Evolutionary conservation across 1,140 invertebrate genomes (phyloP).

Genomic region (Drosophila takahashii): DNA sequence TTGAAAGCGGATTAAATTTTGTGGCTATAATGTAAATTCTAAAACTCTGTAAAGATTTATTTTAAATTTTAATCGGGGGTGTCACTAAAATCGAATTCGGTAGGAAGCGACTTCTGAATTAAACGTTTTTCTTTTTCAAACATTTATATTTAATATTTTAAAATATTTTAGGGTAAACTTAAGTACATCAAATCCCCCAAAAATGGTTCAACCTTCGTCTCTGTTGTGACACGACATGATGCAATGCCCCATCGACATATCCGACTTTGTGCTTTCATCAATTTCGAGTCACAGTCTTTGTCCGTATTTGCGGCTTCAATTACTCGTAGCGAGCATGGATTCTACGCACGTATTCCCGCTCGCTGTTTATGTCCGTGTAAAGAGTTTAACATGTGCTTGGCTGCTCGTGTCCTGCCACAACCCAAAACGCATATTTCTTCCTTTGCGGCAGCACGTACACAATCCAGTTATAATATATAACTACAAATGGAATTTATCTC

Average conservation of each 20-base stretch:
- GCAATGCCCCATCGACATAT: constrained; percentile 45
- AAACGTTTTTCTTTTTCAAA: too few relatives aligned
- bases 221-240: constrained; percentile 18
- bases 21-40: not conserved
- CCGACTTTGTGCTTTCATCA: constrained; percentile 60
- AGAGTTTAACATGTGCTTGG: constrained; percentile 78
- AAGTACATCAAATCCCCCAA: too few relatives aligned
- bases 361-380: constrained; percentile 80
- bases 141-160: too few relatives aligned
- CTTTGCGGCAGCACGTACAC: constrained; percentile 50
- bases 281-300: constrained; percentile 48
- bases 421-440: constrained; percentile 54
- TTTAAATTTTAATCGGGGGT: too few relatives aligned
- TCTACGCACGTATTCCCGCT: constrained; percentile 72
- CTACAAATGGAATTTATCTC: constrained; percentile 63
- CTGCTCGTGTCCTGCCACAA: constrained; percentile 40
- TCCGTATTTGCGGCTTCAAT: constrained; percentile 64
- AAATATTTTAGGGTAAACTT: too few relatives aligned
- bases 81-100: too few relatives aligned
- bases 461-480: constrained; percentile 61
- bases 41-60: not conserved
- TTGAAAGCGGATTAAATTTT: not conserved
- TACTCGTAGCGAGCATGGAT: constrained; percentile 65
- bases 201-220: not conserved
- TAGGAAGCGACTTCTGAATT: too few relatives aligned